Base-by-base conservation (phyloP, 2,113 vertebrate genomes). In the Hylia prasina region DNA sequence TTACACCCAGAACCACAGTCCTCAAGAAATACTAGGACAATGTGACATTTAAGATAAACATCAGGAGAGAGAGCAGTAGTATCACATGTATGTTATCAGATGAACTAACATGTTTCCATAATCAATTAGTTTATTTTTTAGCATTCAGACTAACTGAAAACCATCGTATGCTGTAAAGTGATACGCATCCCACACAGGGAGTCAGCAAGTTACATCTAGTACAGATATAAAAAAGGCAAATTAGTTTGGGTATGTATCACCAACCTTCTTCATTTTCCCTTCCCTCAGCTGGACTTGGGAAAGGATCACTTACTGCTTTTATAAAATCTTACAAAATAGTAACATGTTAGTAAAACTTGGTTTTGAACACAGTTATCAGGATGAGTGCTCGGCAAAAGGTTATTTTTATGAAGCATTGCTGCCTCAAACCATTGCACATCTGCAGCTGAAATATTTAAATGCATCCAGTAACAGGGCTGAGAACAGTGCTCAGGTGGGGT, bases 371-470 rank as follows among this genome's bases (percentile, higher is more conserved):
- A 11, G 35, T 56, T 44, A 16, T 33, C 13, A 56, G 21, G 45
- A 28, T 5, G 15, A 69, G 33, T 14, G 11, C 68, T 83, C 22
- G 40, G 25, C 7, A 1, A 40, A 86, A 92, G 57, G 33, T 61
- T 80, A 1, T 7, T 51, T 71, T 71, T 72, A 20, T 69, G 45
- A 76, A 48, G 8, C 31, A 6, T 13, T 80, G 40, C 19, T 78
- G 14, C 63, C 54, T 82, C 18, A 68, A 70, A 50, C n/a, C 0
- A 0, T 31, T 45, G 35, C 0, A 0, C 7, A 2, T 35, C 3
- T 15, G 15, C 25, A 82, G 30, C n/a, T 53, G 47, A 19, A 91
- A 65, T 40, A 12, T n/a, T 68, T 11, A 28, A 56, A 24, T 20
- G 4, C n/a, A 40, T 35, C 45, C 66, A 31, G 44, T 40, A 18